Percentiles rank a stretch among this genome's conserved stretches.
Evolutionary conservation across 2,797 vertebrate genomes (phyloP).

Genomic region (Decapterus maruadsi): DNA sequence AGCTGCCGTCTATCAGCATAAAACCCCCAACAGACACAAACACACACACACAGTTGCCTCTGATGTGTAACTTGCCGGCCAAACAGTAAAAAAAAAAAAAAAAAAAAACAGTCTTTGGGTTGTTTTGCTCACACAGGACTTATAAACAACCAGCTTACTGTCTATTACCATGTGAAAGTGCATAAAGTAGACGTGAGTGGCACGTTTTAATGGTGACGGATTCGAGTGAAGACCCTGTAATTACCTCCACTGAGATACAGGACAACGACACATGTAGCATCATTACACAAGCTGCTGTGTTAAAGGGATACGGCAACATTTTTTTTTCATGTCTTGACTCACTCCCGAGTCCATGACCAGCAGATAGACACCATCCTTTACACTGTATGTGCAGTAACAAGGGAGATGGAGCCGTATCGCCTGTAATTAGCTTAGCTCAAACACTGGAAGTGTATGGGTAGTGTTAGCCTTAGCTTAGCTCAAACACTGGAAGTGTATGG

Average conservation of each 20-base stretch:
- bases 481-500: too few species aligned
- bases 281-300: not conserved
- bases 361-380: too few species aligned
- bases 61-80: slow-evolving; percentile 36
- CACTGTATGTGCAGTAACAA: too few species aligned
- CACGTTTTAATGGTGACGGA: slow-evolving; percentile 32
- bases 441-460: too few species aligned
- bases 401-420: too few species aligned
- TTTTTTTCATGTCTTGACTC: too few species aligned
- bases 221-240: slow-evolving; percentile 29
- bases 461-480: too few species aligned
- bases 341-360: too few species aligned
- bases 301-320: not conserved
- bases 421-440: too few species aligned
- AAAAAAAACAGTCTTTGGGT: slow-evolving; percentile 21
- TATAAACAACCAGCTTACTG: slow-evolving; percentile 27
- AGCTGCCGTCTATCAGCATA: slow-evolving; percentile 49
- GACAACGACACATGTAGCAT: slow-evolving; percentile 14
- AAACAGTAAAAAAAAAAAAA: slow-evolving; percentile 4
- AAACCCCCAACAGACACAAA: not conserved
- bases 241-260: slow-evolving; percentile 19
- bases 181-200: slow-evolving; percentile 21
- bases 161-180: slow-evolving; percentile 14
- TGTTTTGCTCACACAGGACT: slow-evolving; percentile 40
- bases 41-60: slow-evolving; percentile 20